Evolutionary conservation across 1,140 invertebrate genomes (phyloP), one percentile per base, ranked within the genome.

Genomic region (Bombus turneri): DNA sequence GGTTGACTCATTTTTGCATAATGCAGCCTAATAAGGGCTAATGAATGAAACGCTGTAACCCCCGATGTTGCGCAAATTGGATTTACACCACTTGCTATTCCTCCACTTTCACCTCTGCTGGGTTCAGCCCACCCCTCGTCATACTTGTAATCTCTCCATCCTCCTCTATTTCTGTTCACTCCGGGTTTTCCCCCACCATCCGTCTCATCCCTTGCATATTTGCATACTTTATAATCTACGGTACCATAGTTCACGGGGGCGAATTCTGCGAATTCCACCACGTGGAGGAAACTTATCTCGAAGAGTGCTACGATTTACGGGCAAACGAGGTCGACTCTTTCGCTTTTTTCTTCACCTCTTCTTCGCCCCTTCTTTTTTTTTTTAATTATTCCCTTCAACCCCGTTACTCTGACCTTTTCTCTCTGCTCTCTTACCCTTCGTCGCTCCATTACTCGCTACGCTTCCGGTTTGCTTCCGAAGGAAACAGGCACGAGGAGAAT

Each of bases 1-100:
- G 88, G 85, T 90, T 91, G 88, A 85, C 88, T 90, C 88, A 93
- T 93, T 93, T 93, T 93, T 91, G 92, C 92, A 93, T 93, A 93
- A 93, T 92, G 89, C 88, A 91, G 86, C 90, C 87, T 93, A 93
- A 93, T 93, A 92, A 93, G 92, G 78, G 77, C 89, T 93, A 93
- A 93, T 92, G 88, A 93, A 93, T 90, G 91, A 93, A 93, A 92
- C 81, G 87, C 81, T 76, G 86, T 86, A 88, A 90, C 81, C 89
- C 82, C 31, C 86, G 83, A 93, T 91, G 89, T 90, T 82, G 66
- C 75, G 86, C 84, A 92, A 93, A 93, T 93, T 93, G 87, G 90
- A 91, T 93, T 93, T 92, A 92, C 90, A 92, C 85, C 87, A 89
- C 86, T 91, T 84, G 88, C 88, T 81, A 90, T 80, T 91, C 87